A percentile compares a stretch with the other conserved stretches of the same genome.
These are phyloP conservation scores for Elanoides forficatus DNA, from an alignment of 2,113 vertebrate species.

Conservation along the genomic window DNA sequence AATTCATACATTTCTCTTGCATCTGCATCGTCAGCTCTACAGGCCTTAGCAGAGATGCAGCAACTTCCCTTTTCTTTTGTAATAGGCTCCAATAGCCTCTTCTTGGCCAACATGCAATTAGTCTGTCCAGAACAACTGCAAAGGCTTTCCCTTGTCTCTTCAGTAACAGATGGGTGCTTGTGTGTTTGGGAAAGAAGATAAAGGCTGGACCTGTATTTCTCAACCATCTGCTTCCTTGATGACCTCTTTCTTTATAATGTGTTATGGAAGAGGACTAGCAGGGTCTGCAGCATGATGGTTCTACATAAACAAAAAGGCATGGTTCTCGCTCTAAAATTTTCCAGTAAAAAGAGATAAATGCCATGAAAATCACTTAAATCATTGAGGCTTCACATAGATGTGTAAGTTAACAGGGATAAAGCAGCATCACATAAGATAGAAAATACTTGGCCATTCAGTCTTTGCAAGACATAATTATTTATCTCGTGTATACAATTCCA, in stretches of 20 bases:
- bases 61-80: not conserved
- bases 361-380: not conserved
- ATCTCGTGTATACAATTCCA: not conserved
- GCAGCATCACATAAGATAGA: accelerated
- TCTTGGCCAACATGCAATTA: not conserved
- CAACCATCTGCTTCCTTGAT: not conserved
- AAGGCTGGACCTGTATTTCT: slow-evolving; percentile 8
- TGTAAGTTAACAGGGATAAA: not conserved
- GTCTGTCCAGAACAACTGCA: not conserved
- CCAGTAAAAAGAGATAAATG: not conserved
- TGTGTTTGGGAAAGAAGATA: not conserved
- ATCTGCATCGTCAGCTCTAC: accelerated
- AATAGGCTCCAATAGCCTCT: not conserved
- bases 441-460: not conserved
- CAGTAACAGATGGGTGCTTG: not conserved
- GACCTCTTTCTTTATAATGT: not conserved
- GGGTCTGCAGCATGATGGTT: not conserved
- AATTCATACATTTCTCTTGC: not conserved
- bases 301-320: not conserved
- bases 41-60: not conserved
- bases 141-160: not conserved
- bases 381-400: not conserved
- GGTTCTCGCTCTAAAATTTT: not conserved
- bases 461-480: not conserved
- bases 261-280: not conserved